Conservation (phyloP, 2,888 invertebrate genomes). For the Idaea straminata region DNA sequence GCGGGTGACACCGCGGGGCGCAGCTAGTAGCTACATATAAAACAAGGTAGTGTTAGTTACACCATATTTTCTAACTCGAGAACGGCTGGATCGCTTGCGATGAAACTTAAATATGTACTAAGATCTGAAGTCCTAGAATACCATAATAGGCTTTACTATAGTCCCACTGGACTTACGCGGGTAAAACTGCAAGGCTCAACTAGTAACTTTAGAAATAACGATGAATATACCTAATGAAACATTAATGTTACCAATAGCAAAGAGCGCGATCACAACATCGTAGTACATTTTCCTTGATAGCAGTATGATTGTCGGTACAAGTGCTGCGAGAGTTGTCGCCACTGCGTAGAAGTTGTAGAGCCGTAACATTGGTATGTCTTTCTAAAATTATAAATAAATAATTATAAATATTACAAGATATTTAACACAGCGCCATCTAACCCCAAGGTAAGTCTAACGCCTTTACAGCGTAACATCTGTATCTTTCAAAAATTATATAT, state of each 20-base stretch:
- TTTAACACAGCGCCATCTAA: not conserved
- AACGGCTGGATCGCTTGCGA: too few species aligned
- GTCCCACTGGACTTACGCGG: too few species aligned
- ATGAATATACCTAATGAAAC: constrained; percentile 14
- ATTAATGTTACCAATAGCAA: constrained; percentile 53
- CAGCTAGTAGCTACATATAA: too few species aligned
- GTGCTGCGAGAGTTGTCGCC: constrained; percentile 52
- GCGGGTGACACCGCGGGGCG: too few species aligned
- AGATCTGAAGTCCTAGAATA: not conserved
- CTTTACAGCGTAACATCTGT: too few species aligned
- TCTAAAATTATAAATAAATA: constrained; percentile 45
- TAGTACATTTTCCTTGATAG: constrained; percentile 48
- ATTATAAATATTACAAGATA: not conserved
- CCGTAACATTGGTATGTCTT: constrained; percentile 62
- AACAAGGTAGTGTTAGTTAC: too few species aligned
- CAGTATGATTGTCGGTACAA: constrained; percentile 57
- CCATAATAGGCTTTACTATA: too few species aligned
- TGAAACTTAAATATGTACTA: too few species aligned
- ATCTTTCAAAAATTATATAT: too few species aligned
- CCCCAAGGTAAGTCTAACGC: not conserved
- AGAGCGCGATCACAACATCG: constrained; percentile 50
- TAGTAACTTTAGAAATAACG: constrained; percentile 9
- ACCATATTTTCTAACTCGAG: too few species aligned
- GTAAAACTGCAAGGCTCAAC: not conserved
- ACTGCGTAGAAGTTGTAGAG: constrained; percentile 64